Base-by-base conservation (phyloP, 1,140 invertebrate genomes). In the Zaprionus ghesquierei region DNA sequence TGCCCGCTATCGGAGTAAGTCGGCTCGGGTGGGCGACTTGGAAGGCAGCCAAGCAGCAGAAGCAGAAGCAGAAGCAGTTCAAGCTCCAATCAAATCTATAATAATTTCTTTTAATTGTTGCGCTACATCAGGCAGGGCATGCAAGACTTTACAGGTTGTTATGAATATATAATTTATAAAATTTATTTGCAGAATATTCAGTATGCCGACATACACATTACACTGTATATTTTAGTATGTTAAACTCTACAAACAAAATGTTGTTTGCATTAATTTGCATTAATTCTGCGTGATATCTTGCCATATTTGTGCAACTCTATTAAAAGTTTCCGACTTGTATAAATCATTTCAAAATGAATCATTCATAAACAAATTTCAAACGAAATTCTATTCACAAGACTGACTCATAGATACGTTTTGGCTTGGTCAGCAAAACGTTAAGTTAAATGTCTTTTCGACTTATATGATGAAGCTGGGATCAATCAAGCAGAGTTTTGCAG, bases 61-160 rank as follows among this genome's bases (percentile, higher is more conserved):
- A 60, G 53, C 23, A 72, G 29, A 69, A 65, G 63, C 38, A 64
- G 54, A 64, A 63, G 59, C 68, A 54, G 65, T 73, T 63, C 71
- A 69, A 72, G 70, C 81, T 78, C 53, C 58, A 86, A 87, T 78
- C 82, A 87, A 81, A 86, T 86, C 82, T 79, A 79, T 86, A 86
- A 86, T 86, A 86, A 86, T 86, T 86, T 87, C 82, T 76, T 73
- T 82, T 87, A 86, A 86, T 87, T 86, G 82, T 58, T 64, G 66
- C 82, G 54, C 82, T 87, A 53, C 49, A 54, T 2, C n/a, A 22
- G 18, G 10, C 8, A 12, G 35, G 31, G 63, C 50, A 59, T 69
- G n/a, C 13, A 38, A 15, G n/a, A 54, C 41, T 23, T 44, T 8
- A 15, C n/a, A 22, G 22, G 23, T 29, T 50, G 13, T n/a, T n/a